These are phyloP conservation scores for Volucella inflata DNA, from an alignment of 2,888 invertebrate genomes.

Conservation along the genomic window DNA sequence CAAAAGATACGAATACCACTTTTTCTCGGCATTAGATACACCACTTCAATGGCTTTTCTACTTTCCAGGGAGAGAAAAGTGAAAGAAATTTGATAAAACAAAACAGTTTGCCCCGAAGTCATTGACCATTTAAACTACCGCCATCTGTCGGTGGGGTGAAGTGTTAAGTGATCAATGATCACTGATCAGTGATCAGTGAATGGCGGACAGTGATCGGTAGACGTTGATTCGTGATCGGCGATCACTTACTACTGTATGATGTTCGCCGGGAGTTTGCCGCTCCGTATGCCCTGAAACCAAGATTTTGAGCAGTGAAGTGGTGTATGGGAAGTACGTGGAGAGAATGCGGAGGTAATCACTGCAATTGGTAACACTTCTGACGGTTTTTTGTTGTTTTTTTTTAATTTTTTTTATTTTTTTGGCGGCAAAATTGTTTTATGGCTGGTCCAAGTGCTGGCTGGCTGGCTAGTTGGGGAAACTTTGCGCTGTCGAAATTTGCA, in stretches of 20 bases:
- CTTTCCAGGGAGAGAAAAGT: constrained; percentile 15
- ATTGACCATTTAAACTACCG: constrained; percentile 67
- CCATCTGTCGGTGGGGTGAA: constrained; percentile 58
- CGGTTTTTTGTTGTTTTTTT: not conserved
- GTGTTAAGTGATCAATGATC: constrained; percentile 56
- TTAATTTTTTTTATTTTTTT: too few species aligned
- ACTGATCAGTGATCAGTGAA: constrained; percentile 42
- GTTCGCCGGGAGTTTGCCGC: constrained; percentile 25
- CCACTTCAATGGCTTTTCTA: constrained; percentile 9
- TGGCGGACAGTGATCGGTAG: too few species aligned
- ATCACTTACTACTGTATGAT: constrained; percentile 18
- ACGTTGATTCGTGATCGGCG: too few species aligned
- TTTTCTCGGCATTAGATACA: not conserved
- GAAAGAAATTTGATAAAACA: constrained; percentile 37
- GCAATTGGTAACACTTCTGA: constrained; percentile 55
- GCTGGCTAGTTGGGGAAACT: constrained; percentile 24
- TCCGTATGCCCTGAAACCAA: constrained; percentile 11
- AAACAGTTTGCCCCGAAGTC: constrained; percentile 59
- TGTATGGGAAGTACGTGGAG: constrained; percentile 21
- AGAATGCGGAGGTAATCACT: constrained; percentile 58
- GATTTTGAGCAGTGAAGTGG: not conserved
- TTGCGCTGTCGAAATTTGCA: constrained; percentile 55
- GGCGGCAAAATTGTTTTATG: constrained; percentile 42
- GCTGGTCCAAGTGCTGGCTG: constrained; percentile 1
- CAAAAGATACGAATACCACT: constrained; percentile 33